Evolutionary conservation across 2,113 vertebrate genomes (phyloP).

Genomic region (Periophthalmodon schlosseri): DNA sequence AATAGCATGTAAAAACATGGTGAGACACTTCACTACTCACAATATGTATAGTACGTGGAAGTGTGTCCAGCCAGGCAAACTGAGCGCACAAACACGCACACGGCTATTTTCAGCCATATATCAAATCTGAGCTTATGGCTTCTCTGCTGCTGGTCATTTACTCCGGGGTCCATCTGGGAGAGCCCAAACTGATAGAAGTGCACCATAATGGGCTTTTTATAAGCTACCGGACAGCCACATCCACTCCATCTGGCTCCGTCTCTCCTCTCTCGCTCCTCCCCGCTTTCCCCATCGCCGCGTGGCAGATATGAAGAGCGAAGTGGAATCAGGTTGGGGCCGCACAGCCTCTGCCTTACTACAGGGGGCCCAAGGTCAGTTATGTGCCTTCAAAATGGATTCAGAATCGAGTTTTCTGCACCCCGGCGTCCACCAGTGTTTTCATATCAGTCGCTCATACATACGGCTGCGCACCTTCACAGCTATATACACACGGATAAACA

Average conservation of each 20-base stretch:
- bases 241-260: conserved; percentile 56
- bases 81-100: conserved; percentile 15
- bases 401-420: conserved; percentile 57
- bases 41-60: conserved; percentile 12
- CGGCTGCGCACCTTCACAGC: conserved; percentile 19
- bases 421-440: conserved; percentile 32
- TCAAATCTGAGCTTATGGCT: conserved; percentile 72
- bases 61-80: conserved; percentile 17
- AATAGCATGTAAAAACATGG: conserved; percentile 20
- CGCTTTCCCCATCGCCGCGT: conserved; percentile 29
- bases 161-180: conserved; percentile 70
- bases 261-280: conserved; percentile 23
- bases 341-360: conserved; percentile 31
- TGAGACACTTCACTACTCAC: conserved; percentile 24
- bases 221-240: conserved; percentile 71
- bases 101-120: conserved; percentile 57
- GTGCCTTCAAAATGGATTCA: conserved; percentile 59
- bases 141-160: conserved; percentile 69
- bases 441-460: conserved; percentile 33
- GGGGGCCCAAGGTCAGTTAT: conserved; percentile 59
- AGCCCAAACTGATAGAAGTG: conserved; percentile 69
- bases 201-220: conserved; percentile 77
- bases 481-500: conserved; percentile 40
- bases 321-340: conserved; percentile 54
- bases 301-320: conserved; percentile 62